phyloP scores from a whole-genome alignment of 2,888 invertebrate genomes.

The Hypomecis punctinalis region DNA sequence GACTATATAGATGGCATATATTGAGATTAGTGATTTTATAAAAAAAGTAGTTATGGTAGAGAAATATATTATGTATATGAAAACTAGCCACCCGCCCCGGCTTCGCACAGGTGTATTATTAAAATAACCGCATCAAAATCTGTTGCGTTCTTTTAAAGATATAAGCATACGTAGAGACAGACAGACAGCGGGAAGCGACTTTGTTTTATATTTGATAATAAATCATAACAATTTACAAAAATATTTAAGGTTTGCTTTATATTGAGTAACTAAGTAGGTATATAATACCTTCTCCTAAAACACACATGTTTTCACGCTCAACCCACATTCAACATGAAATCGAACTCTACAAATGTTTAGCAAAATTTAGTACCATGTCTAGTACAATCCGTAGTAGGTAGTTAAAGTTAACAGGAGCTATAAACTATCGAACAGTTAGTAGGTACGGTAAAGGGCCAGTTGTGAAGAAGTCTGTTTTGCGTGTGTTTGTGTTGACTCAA shows the following conservation, averaged over 20 bases:
- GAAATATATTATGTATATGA: no score
- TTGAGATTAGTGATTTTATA: no score
- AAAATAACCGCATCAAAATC: no score
- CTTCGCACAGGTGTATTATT: no score
- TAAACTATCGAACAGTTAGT: conserved; percentile 18
- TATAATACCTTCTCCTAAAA: conserved; percentile 9
- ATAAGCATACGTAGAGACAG: no score
- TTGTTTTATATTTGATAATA: no score
- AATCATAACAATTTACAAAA: background rate
- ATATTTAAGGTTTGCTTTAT: no score
- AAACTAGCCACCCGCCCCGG: no score
- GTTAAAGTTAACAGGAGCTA: conserved; percentile 35
- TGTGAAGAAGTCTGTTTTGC: conserved; percentile 45
- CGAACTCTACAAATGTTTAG: conserved; percentile 35
- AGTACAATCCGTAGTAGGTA: conserved; percentile 21
- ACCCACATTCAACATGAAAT: conserved; percentile 23
- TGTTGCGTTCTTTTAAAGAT: no score
- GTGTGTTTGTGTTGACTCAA: conserved; percentile 73
- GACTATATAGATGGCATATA: no score
- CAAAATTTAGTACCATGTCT: conserved; percentile 23
- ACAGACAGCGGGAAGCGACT: no score
- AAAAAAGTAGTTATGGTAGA: no score
- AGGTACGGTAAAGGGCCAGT: conserved; percentile 3
- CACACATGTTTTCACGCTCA: background rate
- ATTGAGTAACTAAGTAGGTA: background rate